These are phyloP conservation scores for Nomada lathburiana DNA, from an alignment of 2,888 invertebrate genomes.

Conservation along the genomic window DNA sequence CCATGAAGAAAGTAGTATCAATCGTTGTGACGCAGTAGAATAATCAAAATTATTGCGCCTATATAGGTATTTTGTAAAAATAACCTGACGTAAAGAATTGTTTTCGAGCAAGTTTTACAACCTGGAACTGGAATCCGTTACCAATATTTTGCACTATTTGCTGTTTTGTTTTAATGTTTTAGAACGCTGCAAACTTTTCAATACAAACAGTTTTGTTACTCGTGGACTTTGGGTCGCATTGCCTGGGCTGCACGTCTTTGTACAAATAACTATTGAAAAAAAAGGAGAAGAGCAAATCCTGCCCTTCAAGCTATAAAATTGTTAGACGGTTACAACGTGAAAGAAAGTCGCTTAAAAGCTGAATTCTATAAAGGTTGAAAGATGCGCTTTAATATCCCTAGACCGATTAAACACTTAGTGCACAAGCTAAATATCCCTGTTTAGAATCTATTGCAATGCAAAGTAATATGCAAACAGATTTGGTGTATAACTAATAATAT, in stretches of 20 bases:
- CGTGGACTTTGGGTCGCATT: not conserved
- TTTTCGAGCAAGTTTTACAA: too few species aligned
- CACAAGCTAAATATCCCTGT: not conserved
- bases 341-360: constrained; percentile 9
- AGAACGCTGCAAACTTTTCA: not conserved
- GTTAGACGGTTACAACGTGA: not conserved
- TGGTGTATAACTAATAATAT: not conserved
- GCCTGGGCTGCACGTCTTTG: not conserved
- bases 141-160: too few species aligned
- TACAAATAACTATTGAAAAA: not conserved
- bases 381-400: not conserved
- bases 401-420: not conserved
- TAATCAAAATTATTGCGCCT: not conserved
- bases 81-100: not conserved
- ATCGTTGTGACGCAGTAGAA: not conserved
- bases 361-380: constrained; percentile 10
- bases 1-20: constrained; percentile 13
- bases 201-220: not conserved
- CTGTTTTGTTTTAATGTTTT: not conserved
- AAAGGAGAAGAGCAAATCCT: not conserved
- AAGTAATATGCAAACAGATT: not conserved
- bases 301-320: not conserved
- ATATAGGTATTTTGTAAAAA: not conserved
- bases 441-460: not conserved
- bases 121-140: too few species aligned